phyloP scores from a whole-genome alignment of 1,140 invertebrate species.

The Dreissena rostriformis region DNA sequence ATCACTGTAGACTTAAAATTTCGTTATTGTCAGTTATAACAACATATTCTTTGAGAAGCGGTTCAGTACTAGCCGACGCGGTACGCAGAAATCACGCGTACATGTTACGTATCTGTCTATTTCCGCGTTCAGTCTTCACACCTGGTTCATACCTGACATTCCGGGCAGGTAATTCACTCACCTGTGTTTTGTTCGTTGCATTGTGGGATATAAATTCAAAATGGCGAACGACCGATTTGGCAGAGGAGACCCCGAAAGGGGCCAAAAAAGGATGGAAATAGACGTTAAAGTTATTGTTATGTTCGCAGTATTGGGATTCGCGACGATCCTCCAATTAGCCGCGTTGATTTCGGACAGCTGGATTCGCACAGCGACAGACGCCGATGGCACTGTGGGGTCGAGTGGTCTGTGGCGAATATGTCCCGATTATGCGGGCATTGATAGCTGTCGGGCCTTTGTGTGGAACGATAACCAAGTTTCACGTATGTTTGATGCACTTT shows the following conservation, averaged over 20 bases:
- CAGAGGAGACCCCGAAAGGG: background rate
- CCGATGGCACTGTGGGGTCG: slow-evolving; percentile 12
- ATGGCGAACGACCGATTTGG: slow-evolving; percentile 4
- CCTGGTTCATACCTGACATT: background rate
- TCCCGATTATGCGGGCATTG: slow-evolving; percentile 2
- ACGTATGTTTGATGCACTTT: slow-evolving; percentile 3
- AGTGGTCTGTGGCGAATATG: slow-evolving; percentile 12
- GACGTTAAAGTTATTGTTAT: background rate
- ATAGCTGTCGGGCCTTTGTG: slow-evolving; percentile 4
- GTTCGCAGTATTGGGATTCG: slow-evolving; percentile 3
- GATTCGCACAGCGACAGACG: slow-evolving; percentile 6
- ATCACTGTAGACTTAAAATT: too few species aligned
- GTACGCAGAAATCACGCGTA: too few species aligned
- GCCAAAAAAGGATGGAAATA: background rate
- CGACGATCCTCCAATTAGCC: background rate
- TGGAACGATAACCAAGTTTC: slow-evolving; percentile 24
- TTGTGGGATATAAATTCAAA: slow-evolving; percentile 30
- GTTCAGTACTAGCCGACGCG: too few species aligned
- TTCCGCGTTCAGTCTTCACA: slow-evolving; percentile 7
- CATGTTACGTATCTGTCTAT: background rate
- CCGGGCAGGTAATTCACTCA: slow-evolving; percentile 17
- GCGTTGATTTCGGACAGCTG: slow-evolving; percentile 13
- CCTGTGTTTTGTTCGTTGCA: slow-evolving; percentile 15
- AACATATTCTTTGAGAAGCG: too few species aligned
- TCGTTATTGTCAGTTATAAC: too few species aligned